Base-by-base conservation (phyloP, 1,140 invertebrate species). In the Thaumetopoea pityocampa region DNA sequence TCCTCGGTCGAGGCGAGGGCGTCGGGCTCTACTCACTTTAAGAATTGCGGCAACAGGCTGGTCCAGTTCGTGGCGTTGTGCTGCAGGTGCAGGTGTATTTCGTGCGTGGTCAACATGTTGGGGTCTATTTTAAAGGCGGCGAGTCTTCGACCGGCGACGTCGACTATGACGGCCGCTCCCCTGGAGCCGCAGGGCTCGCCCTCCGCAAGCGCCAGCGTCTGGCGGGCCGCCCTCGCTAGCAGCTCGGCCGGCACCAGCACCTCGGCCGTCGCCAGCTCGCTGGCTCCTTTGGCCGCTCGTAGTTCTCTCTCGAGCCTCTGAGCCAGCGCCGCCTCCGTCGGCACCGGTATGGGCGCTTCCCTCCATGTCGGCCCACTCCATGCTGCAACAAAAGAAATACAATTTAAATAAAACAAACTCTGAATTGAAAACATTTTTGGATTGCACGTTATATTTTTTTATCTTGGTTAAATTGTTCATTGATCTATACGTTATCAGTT, bases 141-240 rank as follows among this genome's bases (percentile, higher is more conserved):
- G 45, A 89, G 78, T 51, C 88, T 88, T 30, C 89, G 81, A 2
- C 89, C 90, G 64, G 92, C 91, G 45, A 93, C 93, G 62, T 91
- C 90, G 8, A 94, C 89, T 63, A 92, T 93, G 8, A 94, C 81
- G 0, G 91, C 92, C 52, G 92, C 92, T 10, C 92, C 92, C 36
- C 92, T 81, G 2, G 94, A 89, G 37, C 94, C 94, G 67, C 93
- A 96, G 9, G 94, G 94, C 76, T 96, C 94, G 16, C 89, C 89
- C 65, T 95, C 93, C 0, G 94, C 92, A 86, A 93, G 90, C 5
- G 88, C 87, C 23, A 95, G 85, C 11, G 94, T 90, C 67, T 94
- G 92, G 44, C 89, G 85, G 7, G 93, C 90, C 37, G 95, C 92
- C 57, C 91, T 85, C 17, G 89, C 88, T 17, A 94, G 87, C 22